These are phyloP conservation scores for Ernsta delagoae DNA, from an alignment of 2,888 invertebrate genomes.

Conservation along the genomic window DNA sequence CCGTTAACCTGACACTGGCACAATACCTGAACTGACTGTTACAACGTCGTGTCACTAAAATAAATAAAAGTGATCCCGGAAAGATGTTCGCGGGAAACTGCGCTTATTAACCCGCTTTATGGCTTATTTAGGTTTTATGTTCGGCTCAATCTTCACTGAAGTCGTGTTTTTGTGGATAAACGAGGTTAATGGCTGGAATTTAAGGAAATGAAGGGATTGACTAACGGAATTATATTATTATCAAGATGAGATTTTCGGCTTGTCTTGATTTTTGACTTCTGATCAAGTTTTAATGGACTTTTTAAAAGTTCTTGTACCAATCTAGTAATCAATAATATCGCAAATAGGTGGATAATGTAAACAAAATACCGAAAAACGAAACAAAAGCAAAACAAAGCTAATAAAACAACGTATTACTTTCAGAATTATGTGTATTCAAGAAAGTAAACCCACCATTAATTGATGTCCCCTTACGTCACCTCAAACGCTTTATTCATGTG, in stretches of 20 bases:
- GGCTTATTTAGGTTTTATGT: conserved; percentile 62
- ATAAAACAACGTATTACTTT: too few relatives aligned
- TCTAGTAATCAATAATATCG: too few relatives aligned
- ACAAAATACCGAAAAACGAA: too few relatives aligned
- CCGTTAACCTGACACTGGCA: too few relatives aligned
- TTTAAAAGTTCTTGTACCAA: background rate
- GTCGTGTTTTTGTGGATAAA: conserved; percentile 31
- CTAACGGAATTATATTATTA: background rate
- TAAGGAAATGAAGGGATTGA: conserved; percentile 21
- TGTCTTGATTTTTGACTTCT: background rate
- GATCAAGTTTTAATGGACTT: background rate
- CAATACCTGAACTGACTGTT: conserved; percentile 52
- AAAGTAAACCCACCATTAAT: background rate
- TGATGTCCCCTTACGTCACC: background rate
- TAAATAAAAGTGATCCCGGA: conserved; percentile 64
- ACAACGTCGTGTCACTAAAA: conserved; percentile 62
- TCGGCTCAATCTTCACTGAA: conserved; percentile 51
- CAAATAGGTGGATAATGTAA: too few relatives aligned
- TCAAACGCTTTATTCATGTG: conserved; percentile 8
- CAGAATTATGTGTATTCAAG: too few relatives aligned
- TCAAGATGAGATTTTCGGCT: background rate
- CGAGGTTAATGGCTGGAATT: conserved; percentile 20
- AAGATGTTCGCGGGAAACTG: conserved; percentile 60
- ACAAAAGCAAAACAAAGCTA: too few relatives aligned
- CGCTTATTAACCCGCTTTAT: conserved; percentile 68